These are phyloP conservation scores for Penaeus japonicus DNA, from an alignment of 1,140 invertebrate genomes.

Conservation along the genomic window DNA sequence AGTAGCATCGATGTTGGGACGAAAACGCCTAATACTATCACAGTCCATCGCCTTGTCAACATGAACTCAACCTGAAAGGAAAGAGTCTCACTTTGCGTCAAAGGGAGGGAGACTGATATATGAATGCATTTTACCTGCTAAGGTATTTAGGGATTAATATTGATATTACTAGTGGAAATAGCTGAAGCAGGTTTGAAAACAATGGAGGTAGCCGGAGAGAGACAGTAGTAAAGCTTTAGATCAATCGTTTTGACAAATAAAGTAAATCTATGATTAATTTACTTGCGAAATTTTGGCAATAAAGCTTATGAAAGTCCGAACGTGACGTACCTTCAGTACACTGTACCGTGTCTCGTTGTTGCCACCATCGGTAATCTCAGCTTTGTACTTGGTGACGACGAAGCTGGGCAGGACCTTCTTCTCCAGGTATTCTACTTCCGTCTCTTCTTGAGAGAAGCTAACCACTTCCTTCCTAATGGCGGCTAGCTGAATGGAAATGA, in stretches of 20 bases:
- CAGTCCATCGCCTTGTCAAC: slow-evolving; percentile 29
- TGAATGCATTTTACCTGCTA: too few species aligned
- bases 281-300: background rate
- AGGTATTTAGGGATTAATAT: background rate
- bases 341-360: slow-evolving; percentile 31
- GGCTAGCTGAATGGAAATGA: slow-evolving; percentile 10
- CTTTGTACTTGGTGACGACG: background rate
- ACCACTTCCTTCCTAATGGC: slow-evolving; percentile 7
- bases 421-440: slow-evolving; percentile 13
- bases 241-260: too few species aligned
- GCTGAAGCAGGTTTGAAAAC: too few species aligned
- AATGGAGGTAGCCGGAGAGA: too few species aligned
- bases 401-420: slow-evolving; percentile 15
- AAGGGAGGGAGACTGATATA: too few species aligned
- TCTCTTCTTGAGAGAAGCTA: background rate
- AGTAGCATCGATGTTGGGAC: slow-evolving; percentile 38
- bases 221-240: too few species aligned
- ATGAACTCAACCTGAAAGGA: slow-evolving; percentile 20
- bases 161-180: too few species aligned
- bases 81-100: background rate
- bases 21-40: slow-evolving; percentile 28
- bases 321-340: background rate
- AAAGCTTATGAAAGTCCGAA: background rate
- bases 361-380: background rate
- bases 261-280: too few species aligned